Base-by-base conservation (phyloP, 2,797 vertebrate genomes). In the Phyllotis vaccarum region DNA sequence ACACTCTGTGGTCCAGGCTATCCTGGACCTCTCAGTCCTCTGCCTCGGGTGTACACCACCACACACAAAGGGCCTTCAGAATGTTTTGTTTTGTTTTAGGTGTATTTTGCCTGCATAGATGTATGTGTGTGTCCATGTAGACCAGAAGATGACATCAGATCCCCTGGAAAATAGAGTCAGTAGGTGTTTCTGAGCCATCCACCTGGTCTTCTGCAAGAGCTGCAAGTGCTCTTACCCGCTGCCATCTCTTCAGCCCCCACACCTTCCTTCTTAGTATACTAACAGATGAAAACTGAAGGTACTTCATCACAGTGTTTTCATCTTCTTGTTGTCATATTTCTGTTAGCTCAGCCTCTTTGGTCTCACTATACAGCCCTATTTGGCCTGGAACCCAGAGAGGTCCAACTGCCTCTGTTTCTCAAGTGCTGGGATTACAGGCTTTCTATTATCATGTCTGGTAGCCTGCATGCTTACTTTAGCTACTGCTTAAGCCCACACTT, bases 401-500 rank as follows among this genome's bases (percentile, higher is more conserved):
- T 49, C 46, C 62, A 37, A 14, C 21, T 29, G 34, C 49, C 34
- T 72, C 66, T 56, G 34, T 27, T 66, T 70, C 64, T 19, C 4
- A 40, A 19, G 14, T 70, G 49, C 49, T 56, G n/a, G 66, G 2
- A 72, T 72, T 70, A 37, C 34, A 85, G 82, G 19, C 43, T 31
- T 31, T 64, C 10, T 64, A 40, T 22, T 19, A 16, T 37, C 64
- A 0, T 70, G 22, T 46, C 46, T 34, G 29, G 46, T 74, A 31
- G 66, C 78, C 92, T 90, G 3, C 14, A 87, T 62, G 89, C 21
- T 17, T 40, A 89, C n/a, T 90, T 78, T 90, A 91, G 66, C 89
- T 27, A 49, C 54, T 94, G 60, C 19, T 34, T 94, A 93, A 96
- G 92, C 80, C 74, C 96, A 68, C 60, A 90, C 7, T 96, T 92